Conservation (phyloP, 1,140 invertebrate species). For the Batillaria attramentaria region DNA sequence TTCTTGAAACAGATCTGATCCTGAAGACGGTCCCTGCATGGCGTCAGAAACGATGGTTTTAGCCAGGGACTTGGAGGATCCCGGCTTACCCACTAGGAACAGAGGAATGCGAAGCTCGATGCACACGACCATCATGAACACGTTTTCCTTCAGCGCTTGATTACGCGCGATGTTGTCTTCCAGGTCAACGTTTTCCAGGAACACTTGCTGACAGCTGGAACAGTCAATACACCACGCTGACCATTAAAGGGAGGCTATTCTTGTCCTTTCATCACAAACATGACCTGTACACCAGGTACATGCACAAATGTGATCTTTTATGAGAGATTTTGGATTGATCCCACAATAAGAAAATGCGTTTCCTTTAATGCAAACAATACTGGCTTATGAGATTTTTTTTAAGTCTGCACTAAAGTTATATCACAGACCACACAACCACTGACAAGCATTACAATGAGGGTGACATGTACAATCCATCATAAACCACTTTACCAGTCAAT, state of each 20-base stretch:
- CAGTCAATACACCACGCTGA: background rate
- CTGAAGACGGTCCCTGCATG: slow-evolving; percentile 59
- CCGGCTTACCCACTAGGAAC: slow-evolving; percentile 67
- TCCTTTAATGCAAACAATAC: no score
- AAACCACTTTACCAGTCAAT: background rate
- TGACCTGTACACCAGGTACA: no score
- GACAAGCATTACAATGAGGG: no score
- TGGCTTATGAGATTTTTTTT: no score
- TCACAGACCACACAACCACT: no score
- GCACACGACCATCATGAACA: slow-evolving; percentile 68
- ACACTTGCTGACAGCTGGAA: slow-evolving; percentile 59
- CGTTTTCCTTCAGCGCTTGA: slow-evolving; percentile 65
- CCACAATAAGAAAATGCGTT: no score
- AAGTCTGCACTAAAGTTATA: no score
- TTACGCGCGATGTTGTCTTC: slow-evolving; percentile 63
- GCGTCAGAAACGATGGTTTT: slow-evolving; percentile 63
- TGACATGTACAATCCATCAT: no score
- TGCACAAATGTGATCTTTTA: no score
- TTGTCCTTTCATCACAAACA: no score
- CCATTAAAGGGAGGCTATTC: no score
- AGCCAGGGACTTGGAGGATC: slow-evolving; percentile 67
- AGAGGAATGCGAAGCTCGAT: slow-evolving; percentile 64
- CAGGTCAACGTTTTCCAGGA: slow-evolving; percentile 58
- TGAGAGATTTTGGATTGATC: no score
- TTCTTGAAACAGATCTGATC: slow-evolving; percentile 52